Evolutionary conservation across 2,113 vertebrate species (phyloP), one percentile per base, ranked within the genome.

Genomic region (Anguilla japonica): DNA sequence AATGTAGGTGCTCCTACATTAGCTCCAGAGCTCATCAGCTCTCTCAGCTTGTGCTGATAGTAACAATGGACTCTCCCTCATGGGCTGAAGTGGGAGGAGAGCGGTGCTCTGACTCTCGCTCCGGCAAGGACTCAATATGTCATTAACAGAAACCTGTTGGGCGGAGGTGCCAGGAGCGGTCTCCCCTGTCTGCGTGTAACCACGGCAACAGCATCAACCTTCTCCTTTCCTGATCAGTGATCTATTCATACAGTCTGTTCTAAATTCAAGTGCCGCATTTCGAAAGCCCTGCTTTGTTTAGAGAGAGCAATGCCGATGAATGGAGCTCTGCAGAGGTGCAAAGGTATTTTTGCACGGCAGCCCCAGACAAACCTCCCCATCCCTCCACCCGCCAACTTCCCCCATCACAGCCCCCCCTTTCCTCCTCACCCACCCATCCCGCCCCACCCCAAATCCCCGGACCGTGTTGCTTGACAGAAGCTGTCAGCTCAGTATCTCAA

Each of bases 161-260:
- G 84, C 80, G 41, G n/a, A 41, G 80, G 80, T 85, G 53, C 82
- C 50, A 50, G 63, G 81, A 41, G 79, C 29, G 67, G 22, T 81
- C 41, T 80, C 75, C 60, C 39, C 87, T 84, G 7, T 85, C 87
- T 71, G 34, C 46, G 60, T 57, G 75, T 87, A 79, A 87, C 85
- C 80, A 79, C 41, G 40, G 81, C 67, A 87, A 86, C 83, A n/a
- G 26, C 50, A 75, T 63, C 53, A 13, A 0, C 63, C 81, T 56
- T 63, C 57, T 46, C 86, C 85, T 57, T 86, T 85, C 84, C 84
- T 3, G 79, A 40, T 75, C 5, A 75, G 71, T 75, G 71, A 16
- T 83, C 83, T 83, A 40, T 84, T 50, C 41, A 63, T 83, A n/a
- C 46, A 63, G 26, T 14, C 56, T 87, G 60, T 83, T 87, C 80